phyloP scores from a whole-genome alignment of 2,797 vertebrate genomes.

The Takifugu rubripes region DNA sequence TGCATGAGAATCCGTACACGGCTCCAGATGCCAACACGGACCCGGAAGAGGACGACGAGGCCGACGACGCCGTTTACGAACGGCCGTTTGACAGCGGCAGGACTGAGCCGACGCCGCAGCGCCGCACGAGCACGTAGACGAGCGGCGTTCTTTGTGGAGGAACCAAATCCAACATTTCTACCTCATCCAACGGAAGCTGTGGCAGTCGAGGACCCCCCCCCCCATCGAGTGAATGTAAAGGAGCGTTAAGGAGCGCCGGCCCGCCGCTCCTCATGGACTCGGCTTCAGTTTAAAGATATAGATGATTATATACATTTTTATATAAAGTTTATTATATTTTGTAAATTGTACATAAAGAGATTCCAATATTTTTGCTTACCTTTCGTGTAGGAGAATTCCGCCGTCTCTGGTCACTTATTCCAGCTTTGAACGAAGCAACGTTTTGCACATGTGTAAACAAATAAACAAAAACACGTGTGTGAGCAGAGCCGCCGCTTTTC shows the following conservation, averaged over 20 bases:
- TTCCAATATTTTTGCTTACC: slow-evolving; percentile 84
- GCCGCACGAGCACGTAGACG: slow-evolving; percentile 76
- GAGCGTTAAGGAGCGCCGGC: slow-evolving; percentile 42
- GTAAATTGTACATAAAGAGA: slow-evolving; percentile 91
- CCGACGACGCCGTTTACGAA: slow-evolving; percentile 70
- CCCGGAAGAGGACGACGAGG: slow-evolving; percentile 57
- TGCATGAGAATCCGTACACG: slow-evolving; percentile 69
- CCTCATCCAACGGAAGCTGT: slow-evolving; percentile 83
- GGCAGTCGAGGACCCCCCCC: slow-evolving; percentile 53
- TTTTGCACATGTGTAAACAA: slow-evolving; percentile 84
- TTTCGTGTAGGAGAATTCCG: slow-evolving; percentile 68
- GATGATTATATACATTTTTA: slow-evolving; percentile 81
- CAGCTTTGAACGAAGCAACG: slow-evolving; percentile 77
- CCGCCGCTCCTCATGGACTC: slow-evolving; percentile 51
- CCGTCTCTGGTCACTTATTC: slow-evolving; percentile 69
- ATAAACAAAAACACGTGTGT: slow-evolving; percentile 81
- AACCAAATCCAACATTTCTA: slow-evolving; percentile 74
- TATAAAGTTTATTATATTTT: slow-evolving; percentile 84
- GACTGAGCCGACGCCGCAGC: slow-evolving; percentile 70
- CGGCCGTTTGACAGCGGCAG: slow-evolving; percentile 75
- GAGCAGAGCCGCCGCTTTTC: slow-evolving; percentile 72
- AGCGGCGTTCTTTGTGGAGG: slow-evolving; percentile 34
- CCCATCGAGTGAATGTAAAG: slow-evolving; percentile 73
- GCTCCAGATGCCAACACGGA: slow-evolving; percentile 75
- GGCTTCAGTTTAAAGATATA: slow-evolving; percentile 77